Evolutionary conservation across 2,888 invertebrate species (phyloP), one percentile per base, ranked within the genome.

Genomic region (Malacosoma neustria): DNA sequence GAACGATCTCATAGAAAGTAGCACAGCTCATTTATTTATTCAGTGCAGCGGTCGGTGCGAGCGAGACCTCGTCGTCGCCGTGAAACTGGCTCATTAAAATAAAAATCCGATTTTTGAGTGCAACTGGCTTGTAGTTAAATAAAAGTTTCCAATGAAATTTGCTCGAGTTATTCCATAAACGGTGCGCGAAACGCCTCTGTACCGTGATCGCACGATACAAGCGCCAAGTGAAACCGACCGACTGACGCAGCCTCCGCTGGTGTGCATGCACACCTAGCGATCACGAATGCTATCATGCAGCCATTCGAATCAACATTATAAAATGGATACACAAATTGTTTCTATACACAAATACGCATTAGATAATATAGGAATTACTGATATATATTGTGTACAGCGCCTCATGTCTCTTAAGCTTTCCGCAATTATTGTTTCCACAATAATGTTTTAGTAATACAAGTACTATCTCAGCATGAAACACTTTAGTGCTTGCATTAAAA

Each of bases 1-100:
- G 81, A 81, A 80, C 74, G 67, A 81, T 82, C 79, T 80, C 77
- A 82, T 82, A 84, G 85, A 85, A 85, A 85, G 85, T 85, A 74
- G 85, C 82, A 71, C 84, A 79, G 81, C 61, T 82, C 72, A 79
- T 84, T 85, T 82, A 84, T 80, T 82, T 84, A 84, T 81, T 82
- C 81, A 77, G 73, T 76, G 72, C 80, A 80, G 61, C 66, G 52
- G 59, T 63, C 71, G 62, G 77, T 74, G 76, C 64, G 80, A 79
- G 77, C 61, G 81, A 76, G 80, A 75, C 54, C 52, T 49, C 54
- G 61, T 64, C 54, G 55, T 61, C 53, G 56, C 61, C 55, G 67
- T 71, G 62, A 73, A 80, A 80, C 80, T 66, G 71, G 75, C 80
- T 82, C 82, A 84, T 85, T 85, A 84, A 84, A 84, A 85, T 82